Percentiles rank a stretch among this genome's conserved stretches.
These are phyloP conservation scores for Eristalis tenax DNA, from an alignment of 2,888 invertebrate species.

Conservation along the genomic window DNA sequence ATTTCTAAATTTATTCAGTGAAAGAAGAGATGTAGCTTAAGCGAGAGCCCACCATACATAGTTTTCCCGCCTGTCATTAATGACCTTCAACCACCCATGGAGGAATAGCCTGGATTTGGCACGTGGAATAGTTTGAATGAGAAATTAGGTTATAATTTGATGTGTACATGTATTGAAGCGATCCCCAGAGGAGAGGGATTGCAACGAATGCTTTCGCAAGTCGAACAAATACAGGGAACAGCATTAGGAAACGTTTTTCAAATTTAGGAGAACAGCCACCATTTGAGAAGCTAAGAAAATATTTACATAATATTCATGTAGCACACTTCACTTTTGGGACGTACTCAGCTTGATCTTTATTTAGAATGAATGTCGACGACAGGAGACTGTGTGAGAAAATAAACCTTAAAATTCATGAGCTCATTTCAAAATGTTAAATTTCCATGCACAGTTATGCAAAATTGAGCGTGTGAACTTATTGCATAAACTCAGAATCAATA, in stretches of 20 bases:
- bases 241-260: neutral
- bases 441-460: too few species aligned
- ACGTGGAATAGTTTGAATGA: neutral
- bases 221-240: neutral
- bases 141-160: neutral
- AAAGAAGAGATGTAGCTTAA: neutral
- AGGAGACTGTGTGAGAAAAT: too few species aligned
- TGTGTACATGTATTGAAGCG: neutral
- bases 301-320: neutral
- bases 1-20: slow-evolving; percentile 1
- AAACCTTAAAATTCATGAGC: too few species aligned
- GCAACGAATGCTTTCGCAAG: neutral
- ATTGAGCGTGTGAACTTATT: too few species aligned
- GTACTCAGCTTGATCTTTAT: neutral
- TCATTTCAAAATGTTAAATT: too few species aligned
- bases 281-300: neutral
- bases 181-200: neutral
- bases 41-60: neutral
- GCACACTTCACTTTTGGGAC: neutral
- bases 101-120: neutral
- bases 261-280: too few species aligned
- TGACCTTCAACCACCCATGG: slow-evolving; percentile 1
- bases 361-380: too few species aligned
- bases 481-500: too few species aligned
- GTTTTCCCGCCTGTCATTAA: neutral